Conservation (phyloP, 2,113 vertebrate species). For the Phylloscopus trochiloides region DNA sequence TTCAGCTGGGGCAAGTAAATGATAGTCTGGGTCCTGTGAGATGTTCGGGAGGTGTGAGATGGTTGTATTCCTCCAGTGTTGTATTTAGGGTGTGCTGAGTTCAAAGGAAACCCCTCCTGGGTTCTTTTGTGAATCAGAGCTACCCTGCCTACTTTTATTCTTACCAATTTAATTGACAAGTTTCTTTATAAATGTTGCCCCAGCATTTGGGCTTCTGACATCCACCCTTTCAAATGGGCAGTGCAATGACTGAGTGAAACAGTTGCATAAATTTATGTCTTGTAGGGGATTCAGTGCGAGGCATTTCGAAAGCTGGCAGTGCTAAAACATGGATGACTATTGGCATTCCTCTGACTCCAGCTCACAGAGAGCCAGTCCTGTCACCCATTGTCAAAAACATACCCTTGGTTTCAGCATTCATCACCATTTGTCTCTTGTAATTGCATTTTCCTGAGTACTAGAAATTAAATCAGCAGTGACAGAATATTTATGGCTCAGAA, state of each 20-base stretch:
- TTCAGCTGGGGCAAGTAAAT: background rate
- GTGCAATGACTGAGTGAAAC: background rate
- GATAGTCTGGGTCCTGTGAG: background rate
- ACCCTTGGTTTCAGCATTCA: constrained; percentile 7
- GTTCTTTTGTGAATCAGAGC: background rate
- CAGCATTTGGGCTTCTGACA: background rate
- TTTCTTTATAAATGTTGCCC: background rate
- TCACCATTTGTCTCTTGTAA: constrained; percentile 20
- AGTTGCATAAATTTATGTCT: background rate
- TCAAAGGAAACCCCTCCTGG: background rate
- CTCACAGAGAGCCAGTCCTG: background rate
- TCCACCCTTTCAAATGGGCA: background rate
- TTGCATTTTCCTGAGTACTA: constrained; percentile 28
- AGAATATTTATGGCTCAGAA: constrained; percentile 47
- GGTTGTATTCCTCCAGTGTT: background rate
- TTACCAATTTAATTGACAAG: background rate
- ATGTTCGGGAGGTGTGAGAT: background rate
- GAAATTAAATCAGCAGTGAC: constrained; percentile 34
- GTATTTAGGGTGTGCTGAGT: background rate
- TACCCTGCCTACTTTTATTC: background rate
- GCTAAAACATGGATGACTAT: background rate
- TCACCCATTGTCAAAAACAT: constrained; percentile 1
- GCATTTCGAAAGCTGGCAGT: background rate
- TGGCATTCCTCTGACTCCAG: background rate
- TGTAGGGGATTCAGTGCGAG: background rate